Conservation (phyloP, 2,113 vertebrate species). For the Perccottus glenii region DNA sequence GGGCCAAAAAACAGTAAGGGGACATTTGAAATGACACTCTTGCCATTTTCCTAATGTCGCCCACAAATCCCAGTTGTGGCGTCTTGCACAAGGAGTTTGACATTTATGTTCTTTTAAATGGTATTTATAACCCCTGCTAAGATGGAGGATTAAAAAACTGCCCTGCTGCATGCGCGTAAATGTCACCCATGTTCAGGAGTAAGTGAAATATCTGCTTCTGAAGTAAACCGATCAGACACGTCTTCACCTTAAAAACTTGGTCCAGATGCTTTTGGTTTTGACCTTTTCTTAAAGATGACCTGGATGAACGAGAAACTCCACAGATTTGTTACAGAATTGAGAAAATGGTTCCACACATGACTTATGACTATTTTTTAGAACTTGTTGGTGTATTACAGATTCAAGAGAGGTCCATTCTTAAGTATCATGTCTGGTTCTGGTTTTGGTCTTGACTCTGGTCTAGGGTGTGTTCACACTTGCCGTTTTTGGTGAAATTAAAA, state of each 20-base stretch:
- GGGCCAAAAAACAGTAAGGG: conserved; percentile 17
- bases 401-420: no score
- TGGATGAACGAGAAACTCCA: no score
- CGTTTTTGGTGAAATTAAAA: no score
- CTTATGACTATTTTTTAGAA: no score
- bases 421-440: no score
- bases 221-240: not conserved
- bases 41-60: conserved; percentile 28
- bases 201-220: conserved; percentile 3
- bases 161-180: conserved; percentile 36
- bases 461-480: no score
- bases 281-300: no score
- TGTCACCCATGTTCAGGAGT: conserved; percentile 3
- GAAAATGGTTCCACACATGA: no score
- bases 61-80: conserved; percentile 24
- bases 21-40: conserved; percentile 29
- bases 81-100: conserved; percentile 37
- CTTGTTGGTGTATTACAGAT: no score
- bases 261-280: no score
- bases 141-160: conserved; percentile 33
- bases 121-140: conserved; percentile 30
- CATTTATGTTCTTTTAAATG: conserved; percentile 52
- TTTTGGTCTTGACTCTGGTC: no score
- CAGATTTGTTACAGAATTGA: no score
- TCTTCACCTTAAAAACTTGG: not conserved